Base-by-base conservation (phyloP, 2,888 invertebrate genomes). In the Synanthedon andrenaeformis region DNA sequence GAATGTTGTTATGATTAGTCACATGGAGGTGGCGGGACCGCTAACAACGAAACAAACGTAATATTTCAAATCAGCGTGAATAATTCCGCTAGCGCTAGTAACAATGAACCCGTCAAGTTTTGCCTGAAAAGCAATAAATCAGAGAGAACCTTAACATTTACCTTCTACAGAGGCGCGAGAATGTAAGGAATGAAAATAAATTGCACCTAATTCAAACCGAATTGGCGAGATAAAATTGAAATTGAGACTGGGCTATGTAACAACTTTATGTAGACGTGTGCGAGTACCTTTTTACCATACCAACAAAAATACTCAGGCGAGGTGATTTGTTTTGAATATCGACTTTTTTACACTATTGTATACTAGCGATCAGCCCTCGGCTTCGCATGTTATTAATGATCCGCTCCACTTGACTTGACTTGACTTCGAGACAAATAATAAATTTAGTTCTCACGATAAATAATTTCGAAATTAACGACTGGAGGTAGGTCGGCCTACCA, bases 151-250 rank as follows among this genome's bases (percentile, higher is more conserved):
- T 65, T 65, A 67, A 66, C 67, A 68, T 72, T 72, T 68, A 68
- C 69, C 71, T 69, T 69, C 62, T 57, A 63, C 59, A 61, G 59
- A 56, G 52, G 42, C 52, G 23, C 52, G 62, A 60, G 67, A 67
- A 66, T 65, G 72, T 68, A 64, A 69, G 67, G 71, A 78, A 76
- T 76, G 72, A 70, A 72, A 76, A 76, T 77, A 76, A 76, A 78
- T 76, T 66, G 72, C 68, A 66, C 66, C 70, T 75, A 76, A 77
- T 77, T 74, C 74, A 60, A 65, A 65, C 65, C 64, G 70, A 72
- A 73, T 73, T 69, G 72, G 67, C 62, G 64, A 71, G 69, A 73
- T 72, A 71, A 75, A 76, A 75, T 76, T 77, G 77, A 74, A 74
- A 76, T 74, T 71, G 71, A 70, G 70, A 74, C 72, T 70, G 74